Conservation (phyloP, 2,113 vertebrate genomes). For the Speoplatyrhinus poulsoni region DNA sequence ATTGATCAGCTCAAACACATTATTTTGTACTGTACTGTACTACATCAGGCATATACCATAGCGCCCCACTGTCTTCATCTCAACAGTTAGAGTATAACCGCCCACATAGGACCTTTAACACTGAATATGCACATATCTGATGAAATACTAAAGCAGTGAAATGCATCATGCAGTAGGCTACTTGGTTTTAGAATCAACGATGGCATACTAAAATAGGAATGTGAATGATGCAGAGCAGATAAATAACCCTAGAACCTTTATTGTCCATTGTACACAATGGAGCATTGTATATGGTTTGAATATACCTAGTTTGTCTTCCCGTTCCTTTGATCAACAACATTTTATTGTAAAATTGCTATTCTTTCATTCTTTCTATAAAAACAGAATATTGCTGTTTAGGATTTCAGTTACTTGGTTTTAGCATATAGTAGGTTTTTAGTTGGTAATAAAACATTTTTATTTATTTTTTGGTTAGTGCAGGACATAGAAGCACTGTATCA, state of each 20-base stretch:
- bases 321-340: not conserved
- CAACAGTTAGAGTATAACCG: constrained; percentile 27
- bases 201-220: constrained; percentile 12
- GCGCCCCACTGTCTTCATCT: constrained; percentile 34
- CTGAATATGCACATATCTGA: constrained; percentile 17
- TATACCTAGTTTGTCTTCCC: not conserved
- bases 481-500: too few species aligned
- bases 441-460: too few species aligned
- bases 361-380: not conserved
- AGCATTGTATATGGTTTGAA: not conserved
- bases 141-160: constrained; percentile 19
- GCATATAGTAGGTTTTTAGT: too few species aligned
- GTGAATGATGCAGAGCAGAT: not conserved
- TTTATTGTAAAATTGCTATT: not conserved
- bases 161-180: not conserved
- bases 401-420: too few species aligned
- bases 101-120: constrained; percentile 49
- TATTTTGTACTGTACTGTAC: not conserved
- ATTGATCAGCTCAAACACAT: not conserved
- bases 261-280: not conserved
- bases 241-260: constrained; percentile 6
- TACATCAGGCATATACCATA: not conserved
- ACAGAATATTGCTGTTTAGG: too few species aligned
- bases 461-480: too few species aligned
- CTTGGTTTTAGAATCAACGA: constrained; percentile 7